phyloP scores from a whole-genome alignment of 2,113 vertebrate species.

The Ibidorhyncha struthersii region DNA sequence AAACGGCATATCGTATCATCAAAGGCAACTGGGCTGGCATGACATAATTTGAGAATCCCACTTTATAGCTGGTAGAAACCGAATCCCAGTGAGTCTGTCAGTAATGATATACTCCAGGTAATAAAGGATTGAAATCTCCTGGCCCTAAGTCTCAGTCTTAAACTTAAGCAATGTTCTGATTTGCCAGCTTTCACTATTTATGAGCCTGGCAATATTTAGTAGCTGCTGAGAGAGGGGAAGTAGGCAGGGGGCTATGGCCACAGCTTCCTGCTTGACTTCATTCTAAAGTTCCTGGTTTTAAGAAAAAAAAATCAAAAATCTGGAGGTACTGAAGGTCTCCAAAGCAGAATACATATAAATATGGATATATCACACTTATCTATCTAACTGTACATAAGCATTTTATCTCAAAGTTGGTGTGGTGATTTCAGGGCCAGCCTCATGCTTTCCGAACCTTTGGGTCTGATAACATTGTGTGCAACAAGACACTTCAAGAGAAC shows the following conservation, averaged over 20 bases:
- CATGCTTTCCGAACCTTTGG: not conserved
- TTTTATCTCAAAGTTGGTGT: not conserved
- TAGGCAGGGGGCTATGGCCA: not conserved
- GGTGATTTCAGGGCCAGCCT: not conserved
- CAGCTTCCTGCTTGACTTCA: slow-evolving; percentile 25
- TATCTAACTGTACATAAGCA: not conserved
- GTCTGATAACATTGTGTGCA: not conserved
- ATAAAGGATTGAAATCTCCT: not conserved
- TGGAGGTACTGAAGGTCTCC: not conserved
- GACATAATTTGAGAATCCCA: slow-evolving; percentile 20
- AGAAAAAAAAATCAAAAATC: not conserved
- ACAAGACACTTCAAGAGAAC: not conserved
- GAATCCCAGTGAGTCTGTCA: not conserved
- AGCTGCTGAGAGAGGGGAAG: not conserved
- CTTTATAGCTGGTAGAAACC: slow-evolving; percentile 20
- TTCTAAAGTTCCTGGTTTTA: not conserved
- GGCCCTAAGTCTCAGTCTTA: not conserved
- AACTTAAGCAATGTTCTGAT: not conserved
- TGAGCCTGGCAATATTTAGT: not conserved
- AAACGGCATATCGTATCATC: not conserved
- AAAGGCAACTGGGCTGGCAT: slow-evolving; percentile 28
- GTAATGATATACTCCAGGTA: not conserved
- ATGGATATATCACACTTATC: not conserved
- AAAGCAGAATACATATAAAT: not conserved
- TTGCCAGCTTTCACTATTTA: slow-evolving; percentile 36